Evolutionary conservation across 2,797 vertebrate genomes (phyloP).

Genomic region (Synanceia verrucosa): DNA sequence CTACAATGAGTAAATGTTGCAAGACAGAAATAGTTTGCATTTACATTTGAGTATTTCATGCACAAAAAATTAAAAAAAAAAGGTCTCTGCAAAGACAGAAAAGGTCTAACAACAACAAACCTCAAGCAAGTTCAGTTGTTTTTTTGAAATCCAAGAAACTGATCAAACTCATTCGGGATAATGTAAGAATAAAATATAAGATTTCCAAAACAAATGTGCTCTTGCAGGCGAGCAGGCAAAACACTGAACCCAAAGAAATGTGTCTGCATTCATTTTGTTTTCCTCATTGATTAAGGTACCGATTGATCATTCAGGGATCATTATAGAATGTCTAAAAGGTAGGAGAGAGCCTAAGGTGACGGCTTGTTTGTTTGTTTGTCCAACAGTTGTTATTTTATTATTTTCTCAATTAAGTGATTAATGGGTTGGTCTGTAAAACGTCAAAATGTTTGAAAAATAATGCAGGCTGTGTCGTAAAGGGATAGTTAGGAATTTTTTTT

Average conservation of each 20-base stretch:
- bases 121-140: too few relatives aligned
- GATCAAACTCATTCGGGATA: neutral
- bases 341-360: neutral
- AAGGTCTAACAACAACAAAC: neutral
- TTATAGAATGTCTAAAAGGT: neutral
- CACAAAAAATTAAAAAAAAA: conserved; percentile 7
- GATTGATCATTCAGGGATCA: neutral
- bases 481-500: neutral
- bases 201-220: neutral
- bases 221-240: neutral
- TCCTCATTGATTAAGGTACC: neutral
- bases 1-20: conserved; percentile 16
- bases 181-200: neutral
- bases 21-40: neutral
- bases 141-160: too few relatives aligned
- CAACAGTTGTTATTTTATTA: neutral
- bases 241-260: neutral
- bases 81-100: too few relatives aligned
- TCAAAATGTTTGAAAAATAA: neutral
- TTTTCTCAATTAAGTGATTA: neutral
- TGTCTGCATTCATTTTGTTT: neutral
- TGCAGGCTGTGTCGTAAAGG: conserved; percentile 3
- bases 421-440: neutral
- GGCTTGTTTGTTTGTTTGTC: neutral
- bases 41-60: conserved; percentile 5